Base-by-base conservation (phyloP, 2,888 invertebrate species). In the Listrodromus nycthemerus region DNA sequence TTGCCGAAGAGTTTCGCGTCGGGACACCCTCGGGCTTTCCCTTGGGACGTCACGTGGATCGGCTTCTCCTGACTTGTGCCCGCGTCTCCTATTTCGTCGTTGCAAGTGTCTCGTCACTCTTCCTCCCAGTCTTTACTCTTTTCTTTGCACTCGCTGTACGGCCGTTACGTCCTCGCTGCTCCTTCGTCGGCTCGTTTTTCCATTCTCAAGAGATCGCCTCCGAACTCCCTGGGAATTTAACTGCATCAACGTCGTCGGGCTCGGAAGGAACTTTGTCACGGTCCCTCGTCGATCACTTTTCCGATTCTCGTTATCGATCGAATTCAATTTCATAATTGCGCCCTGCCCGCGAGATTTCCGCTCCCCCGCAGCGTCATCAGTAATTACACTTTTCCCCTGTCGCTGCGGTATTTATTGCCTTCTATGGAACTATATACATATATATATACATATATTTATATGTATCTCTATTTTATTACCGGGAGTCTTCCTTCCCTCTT, bases 91-190 rank as follows among this genome's bases (percentile, higher is more conserved):
- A 71, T 52, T 79, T 71, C 71, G 78, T 70, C 78, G 70, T 79
- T 79, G 70, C 78, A 70, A 71, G 78, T 79, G 78, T 79, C 78
- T 79, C 78, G 78, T 79, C 78, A 65, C 63, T 79, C 79, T 66
- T 70, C 78, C 19, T 70, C 55, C 8, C 2, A 63, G 21, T 71
- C 55, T 19, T 52, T 41, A n/a, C 55, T 41, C 61, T 61, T 27
- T 71, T n/a, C 33, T 37, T 52, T 65, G 21, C 21, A 65, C 19
- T 58, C 1, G 3, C 61, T 48, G 7, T 45, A 16, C 45, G 21
- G 19, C 21, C 37, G 10, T 41, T 66, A 41, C 65, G 37, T 66
- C 24, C 45, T 66, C 45, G 21, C 66, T 45, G 27, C 30, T 61
- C 16, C 45, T 50, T 69, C 24, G 3, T 41, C 50, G 16, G 50